Evolutionary conservation across 2,888 invertebrate species (phyloP).

Genomic region (Lycaena phlaeas): DNA sequence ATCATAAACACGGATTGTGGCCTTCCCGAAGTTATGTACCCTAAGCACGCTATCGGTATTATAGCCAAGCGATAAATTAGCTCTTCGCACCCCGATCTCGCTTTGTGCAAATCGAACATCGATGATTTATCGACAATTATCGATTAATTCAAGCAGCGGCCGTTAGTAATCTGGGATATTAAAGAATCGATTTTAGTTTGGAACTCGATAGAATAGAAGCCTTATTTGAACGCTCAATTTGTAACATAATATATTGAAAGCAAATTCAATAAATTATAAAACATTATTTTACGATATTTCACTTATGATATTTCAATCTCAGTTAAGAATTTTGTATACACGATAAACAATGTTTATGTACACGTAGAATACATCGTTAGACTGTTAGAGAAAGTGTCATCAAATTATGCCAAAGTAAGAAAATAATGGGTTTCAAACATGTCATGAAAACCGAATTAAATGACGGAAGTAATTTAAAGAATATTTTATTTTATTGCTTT

Average conservation of each 20-base stretch:
- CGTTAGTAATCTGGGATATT: constrained; percentile 66
- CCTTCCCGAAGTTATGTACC: constrained; percentile 46
- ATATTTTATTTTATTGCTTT: too few relatives aligned
- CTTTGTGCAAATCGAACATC: constrained; percentile 68
- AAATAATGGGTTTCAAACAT: too few relatives aligned
- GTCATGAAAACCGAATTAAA: too few relatives aligned
- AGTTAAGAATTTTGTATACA: too few relatives aligned
- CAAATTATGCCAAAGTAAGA: too few relatives aligned
- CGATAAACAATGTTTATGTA: too few relatives aligned
- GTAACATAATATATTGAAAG: not conserved
- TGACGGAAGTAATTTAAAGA: too few relatives aligned
- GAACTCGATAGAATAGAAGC: constrained; percentile 29
- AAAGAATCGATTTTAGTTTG: constrained; percentile 43
- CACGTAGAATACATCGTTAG: too few relatives aligned
- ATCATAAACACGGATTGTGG: constrained; percentile 59
- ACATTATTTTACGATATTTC: too few relatives aligned
- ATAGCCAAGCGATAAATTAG: constrained; percentile 58
- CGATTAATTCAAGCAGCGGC: constrained; percentile 73
- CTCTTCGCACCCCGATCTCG: constrained; percentile 66
- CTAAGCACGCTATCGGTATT: constrained; percentile 61
- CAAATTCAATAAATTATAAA: too few relatives aligned
- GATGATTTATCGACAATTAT: constrained; percentile 73
- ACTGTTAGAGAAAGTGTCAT: too few relatives aligned
- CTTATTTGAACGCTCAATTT: constrained; percentile 2
- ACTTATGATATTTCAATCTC: too few relatives aligned